These are phyloP conservation scores for Trididemnum clinides DNA, from an alignment of 23 tunicate genomes.

Conservation along the genomic window DNA sequence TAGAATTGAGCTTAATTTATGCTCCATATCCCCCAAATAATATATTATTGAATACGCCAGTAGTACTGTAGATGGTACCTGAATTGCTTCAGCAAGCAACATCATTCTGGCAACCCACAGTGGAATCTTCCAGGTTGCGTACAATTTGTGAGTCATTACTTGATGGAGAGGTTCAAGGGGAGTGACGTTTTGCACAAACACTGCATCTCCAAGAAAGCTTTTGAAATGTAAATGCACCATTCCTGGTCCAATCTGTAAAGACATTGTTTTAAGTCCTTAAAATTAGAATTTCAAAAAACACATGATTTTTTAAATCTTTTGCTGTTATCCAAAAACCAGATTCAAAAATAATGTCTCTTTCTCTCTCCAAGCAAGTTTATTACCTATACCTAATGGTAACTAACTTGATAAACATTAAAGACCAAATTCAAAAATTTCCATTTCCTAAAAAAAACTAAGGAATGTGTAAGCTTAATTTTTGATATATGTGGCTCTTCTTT, in stretches of 20 bases:
- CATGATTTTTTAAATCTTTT: background rate
- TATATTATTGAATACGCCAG: too few relatives aligned
- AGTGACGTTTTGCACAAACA: slow-evolving; percentile 66
- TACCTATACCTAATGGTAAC: too few relatives aligned
- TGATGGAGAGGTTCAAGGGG: slow-evolving; percentile 81
- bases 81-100: slow-evolving; percentile 66
- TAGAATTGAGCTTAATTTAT: too few relatives aligned
- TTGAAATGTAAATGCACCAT: slow-evolving; percentile 77
- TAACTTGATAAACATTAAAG: slow-evolving; percentile 71
- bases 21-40: too few relatives aligned
- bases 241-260: slow-evolving; percentile 83
- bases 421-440: slow-evolving; percentile 33
- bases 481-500: slow-evolving; percentile 67
- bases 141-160: slow-evolving; percentile 66
- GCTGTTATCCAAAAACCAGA: too few relatives aligned
- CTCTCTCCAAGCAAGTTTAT: too few relatives aligned
- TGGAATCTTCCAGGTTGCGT: slow-evolving; percentile 66
- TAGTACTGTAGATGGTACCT: too few relatives aligned
- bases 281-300: background rate
- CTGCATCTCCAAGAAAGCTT: slow-evolving; percentile 40
- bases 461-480: slow-evolving; percentile 37
- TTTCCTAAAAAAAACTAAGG: slow-evolving; percentile 29
- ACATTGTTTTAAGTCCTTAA: background rate
- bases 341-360: too few relatives aligned
- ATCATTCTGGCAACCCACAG: slow-evolving; percentile 56